Evolutionary conservation across 2,888 invertebrate genomes (phyloP), one percentile per base, ranked within the genome.

Genomic region (Stratiomys singularior): DNA sequence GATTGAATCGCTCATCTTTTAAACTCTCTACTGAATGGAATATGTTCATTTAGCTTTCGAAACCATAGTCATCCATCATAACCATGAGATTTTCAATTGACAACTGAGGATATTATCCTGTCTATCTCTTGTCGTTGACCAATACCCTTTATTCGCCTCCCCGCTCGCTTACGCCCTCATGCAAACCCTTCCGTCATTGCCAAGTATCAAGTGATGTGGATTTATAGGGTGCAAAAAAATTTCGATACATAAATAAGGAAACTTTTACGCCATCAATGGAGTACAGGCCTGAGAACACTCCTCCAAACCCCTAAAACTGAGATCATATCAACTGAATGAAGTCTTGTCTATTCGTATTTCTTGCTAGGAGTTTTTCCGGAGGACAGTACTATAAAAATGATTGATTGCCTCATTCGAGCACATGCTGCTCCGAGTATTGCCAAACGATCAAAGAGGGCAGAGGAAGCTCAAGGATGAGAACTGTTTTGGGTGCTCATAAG

Each of bases 91-190:
- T 69, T 69, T 30, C 25, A 69, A 23, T 69, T 13, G 69, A 69
- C 69, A 69, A n/a, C 60, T 28, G 44, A 69, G 25, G 47, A 69
- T 69, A 69, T 69, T 69, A 69, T 69, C 69, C 69, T 69, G 46
- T 69, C 69, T 25, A 47, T 46, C 47, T 37, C 9, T 46, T 15
- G 30, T 25, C 30, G 46, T 47, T 44, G 69, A 69, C 46, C 69
- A 25, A 60, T 60, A 27, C 69, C 18, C 58, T 37, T 3, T 37
- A 37, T 37, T 37, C 37, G 5, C 37, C 9, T 37, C 52, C 4
- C 58, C n/a, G 9, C 37, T 37, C 37, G 37, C 37, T n/a, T n/a
- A n/a, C n/a, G n/a, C n/a, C n/a, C n/a, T n/a, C n/a, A n/a, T n/a
- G n/a, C n/a, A n/a, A n/a, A 37, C 37, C 37, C 37, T 37, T 37